Percentiles rank a stretch among this genome's conserved stretches.
Evolutionary conservation across 2,113 vertebrate genomes (phyloP).

Genomic region (Microcebus lehilahytsara): DNA sequence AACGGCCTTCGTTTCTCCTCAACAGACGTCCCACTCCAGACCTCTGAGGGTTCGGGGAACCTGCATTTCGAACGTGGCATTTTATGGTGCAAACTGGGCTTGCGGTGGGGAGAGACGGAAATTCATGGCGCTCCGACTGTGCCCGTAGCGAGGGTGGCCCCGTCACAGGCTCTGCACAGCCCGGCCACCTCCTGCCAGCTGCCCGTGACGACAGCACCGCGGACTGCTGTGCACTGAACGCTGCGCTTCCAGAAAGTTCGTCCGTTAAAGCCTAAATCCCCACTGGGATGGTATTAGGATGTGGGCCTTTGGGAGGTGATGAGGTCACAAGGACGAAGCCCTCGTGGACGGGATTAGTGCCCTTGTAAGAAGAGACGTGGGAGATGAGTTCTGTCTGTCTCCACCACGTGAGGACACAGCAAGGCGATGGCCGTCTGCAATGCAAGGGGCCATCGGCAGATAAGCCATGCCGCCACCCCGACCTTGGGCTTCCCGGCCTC

Average conservation of each 20-base stretch:
- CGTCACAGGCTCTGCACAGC: neutral
- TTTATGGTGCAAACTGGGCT: conserved; percentile 78
- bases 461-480: neutral
- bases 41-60: conserved; percentile 77
- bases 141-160: conserved; percentile 72
- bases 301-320: neutral
- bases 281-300: neutral
- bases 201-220: neutral
- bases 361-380: neutral
- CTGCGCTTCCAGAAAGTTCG: neutral
- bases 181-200: neutral
- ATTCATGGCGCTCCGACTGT: conserved; percentile 79
- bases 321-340: too few relatives aligned
- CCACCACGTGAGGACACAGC: neutral
- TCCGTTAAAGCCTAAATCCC: neutral
- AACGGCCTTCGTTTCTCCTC: neutral
- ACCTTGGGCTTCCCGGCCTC: neutral
- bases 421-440: neutral
- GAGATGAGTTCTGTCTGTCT: neutral
- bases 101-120: conserved; percentile 79
- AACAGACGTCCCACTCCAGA: neutral
- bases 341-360: neutral
- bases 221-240: neutral
- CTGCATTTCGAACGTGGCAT: conserved; percentile 75
- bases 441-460: neutral